Base-by-base conservation (phyloP, 2,888 invertebrate genomes). In the Drosophila formosana region DNA sequence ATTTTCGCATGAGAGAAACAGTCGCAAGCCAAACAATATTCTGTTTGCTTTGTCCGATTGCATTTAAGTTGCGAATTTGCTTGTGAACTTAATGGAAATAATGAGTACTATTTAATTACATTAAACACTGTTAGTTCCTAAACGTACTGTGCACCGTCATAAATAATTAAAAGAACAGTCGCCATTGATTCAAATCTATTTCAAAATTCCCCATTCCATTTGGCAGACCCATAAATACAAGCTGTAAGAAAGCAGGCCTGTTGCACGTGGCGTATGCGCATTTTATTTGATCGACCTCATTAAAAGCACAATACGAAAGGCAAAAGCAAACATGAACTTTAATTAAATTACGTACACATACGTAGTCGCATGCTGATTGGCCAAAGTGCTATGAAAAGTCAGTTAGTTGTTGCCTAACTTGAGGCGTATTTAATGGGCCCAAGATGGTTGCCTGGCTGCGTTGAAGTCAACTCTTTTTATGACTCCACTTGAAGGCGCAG, bases 291-390 rank as follows among this genome's bases (percentile, higher is more conserved):
- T 58, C 68, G 72, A 72, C 69, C 68, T 80, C 62, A 69, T 67
- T 65, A 66, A 73, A 55, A 50, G 49, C 61, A 28, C 58, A 75
- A 65, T 26, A 61, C 49, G 30, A 47, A 11, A 51, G 43, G 61
- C 32, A 53, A 68, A 53, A 55, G 64, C 58, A 67, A 72, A 65
- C 73, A 75, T 70, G 56, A 72, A 60, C 63, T 70, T 78, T 72
- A 78, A 82, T 80, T 82, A 76, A 86, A 82, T 80, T 74, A 78
- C 55, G 61, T 75, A 61, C n/a, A n/a, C n/a, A n/a, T 67, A 62
- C 51, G 65, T 45, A 51, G 69, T 46, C 28, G 52, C 51, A 52
- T 63, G 75, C 60, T 63, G 52, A 60, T 75, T 75, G 67, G 72
- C 53, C 41, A 51, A 69, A 72, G 26, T 53, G 52, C 70, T 34